phyloP scores from a whole-genome alignment of 1,140 invertebrate species.

The Agrypnia vestita region DNA sequence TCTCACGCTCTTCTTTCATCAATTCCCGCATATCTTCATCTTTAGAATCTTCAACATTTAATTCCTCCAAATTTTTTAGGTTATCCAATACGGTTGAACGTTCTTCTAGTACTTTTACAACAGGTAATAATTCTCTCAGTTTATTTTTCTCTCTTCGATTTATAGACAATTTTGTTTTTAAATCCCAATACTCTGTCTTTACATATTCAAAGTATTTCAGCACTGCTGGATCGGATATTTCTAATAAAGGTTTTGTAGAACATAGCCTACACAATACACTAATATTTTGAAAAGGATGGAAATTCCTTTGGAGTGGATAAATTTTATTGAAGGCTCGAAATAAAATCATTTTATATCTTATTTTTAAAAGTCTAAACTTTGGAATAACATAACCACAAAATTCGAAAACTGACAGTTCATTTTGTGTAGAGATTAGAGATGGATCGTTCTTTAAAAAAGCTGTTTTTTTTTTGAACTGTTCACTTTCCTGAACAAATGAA shows the following conservation, averaged over 20 bases:
- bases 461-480: no score
- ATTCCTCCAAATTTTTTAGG: constrained; percentile 65
- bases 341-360: constrained; percentile 6
- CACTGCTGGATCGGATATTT: constrained; percentile 51
- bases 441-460: no score
- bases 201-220: constrained; percentile 52
- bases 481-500: no score
- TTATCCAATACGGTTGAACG: constrained; percentile 66
- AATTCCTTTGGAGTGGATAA: neutral
- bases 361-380: neutral
- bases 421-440: no score
- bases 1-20: constrained; percentile 72
- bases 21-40: constrained; percentile 74
- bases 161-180: constrained; percentile 21
- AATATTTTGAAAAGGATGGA: constrained; percentile 12
- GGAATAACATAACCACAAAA: constrained; percentile 21
- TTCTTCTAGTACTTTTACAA: constrained; percentile 66
- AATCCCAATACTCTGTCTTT: constrained; percentile 46
- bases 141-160: constrained; percentile 26
- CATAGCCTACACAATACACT: constrained; percentile 38
- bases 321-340: constrained; percentile 20
- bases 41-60: constrained; percentile 70
- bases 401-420: constrained; percentile 19
- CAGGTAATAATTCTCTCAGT: constrained; percentile 62
- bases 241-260: constrained; percentile 36